Base-by-base conservation (phyloP, 1,140 invertebrate species). In the Anthonomus grandis region DNA sequence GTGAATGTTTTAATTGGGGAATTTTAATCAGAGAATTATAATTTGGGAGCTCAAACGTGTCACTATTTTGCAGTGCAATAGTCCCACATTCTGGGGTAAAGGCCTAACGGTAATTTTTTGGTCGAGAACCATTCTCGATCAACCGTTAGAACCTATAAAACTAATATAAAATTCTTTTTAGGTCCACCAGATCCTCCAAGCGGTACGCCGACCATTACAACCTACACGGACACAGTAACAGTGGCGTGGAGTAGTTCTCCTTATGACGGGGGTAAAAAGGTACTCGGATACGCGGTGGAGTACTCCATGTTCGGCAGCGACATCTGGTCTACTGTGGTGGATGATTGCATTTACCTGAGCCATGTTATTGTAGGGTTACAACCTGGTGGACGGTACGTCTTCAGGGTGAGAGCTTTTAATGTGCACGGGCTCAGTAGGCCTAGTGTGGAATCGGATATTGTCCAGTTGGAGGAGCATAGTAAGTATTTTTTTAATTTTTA, bases 241-340 rank as follows among this genome's bases (percentile, higher is more conserved):
- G 77, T 93, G 10, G 83, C 86, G 21, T 93, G 91, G 91, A 85
- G 83, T 66, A 87, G 86, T 23, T 86, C 90, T 18, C 82, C 84
- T 1, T 91, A 87, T 65, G 91, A 94, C 69, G 90, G 90, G n/a
- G 90, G 91, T 23, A 85, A 86, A 51, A 86, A 86, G 46, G 81
- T 94, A 38, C 87, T 85, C 15, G 89, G 89, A 41, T 95, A 92
- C 69, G 79, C 83, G 13, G 82, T 93, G 13, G 89, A 94, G 72
- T 85, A 86, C 74, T 79, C 79, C 44, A 74, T 79, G 17, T 71
- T 74, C 62, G 74, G 78, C 62, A 76, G 78, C 48, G 69, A 70
- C 15, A 72, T 74, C 19, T 86, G 85, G 85, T 76, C 70, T 34
- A 73, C 77, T 62, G 71, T 86, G 50, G 79, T 81, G 1, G 76